A percentile compares a stretch with the other conserved stretches of the same genome.
These are phyloP conservation scores for Bergia puertoricense DNA, from an alignment of 92 coral and sea anemone genomes.

Conservation along the genomic window DNA sequence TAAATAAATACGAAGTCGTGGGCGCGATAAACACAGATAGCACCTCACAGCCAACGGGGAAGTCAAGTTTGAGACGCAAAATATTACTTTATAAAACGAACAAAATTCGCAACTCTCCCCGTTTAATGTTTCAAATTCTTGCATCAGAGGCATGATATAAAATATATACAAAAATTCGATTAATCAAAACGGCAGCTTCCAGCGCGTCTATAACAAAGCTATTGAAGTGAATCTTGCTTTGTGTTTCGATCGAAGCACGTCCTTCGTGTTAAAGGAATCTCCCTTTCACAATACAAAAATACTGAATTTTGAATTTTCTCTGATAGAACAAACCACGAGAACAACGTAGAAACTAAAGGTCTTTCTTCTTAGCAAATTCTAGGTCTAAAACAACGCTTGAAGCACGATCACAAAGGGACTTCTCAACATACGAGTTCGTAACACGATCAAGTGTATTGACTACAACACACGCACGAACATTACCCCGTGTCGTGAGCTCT, in stretches of 20 bases:
- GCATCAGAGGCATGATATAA: neutral
- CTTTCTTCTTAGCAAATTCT: slow-evolving; percentile 9
- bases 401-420: slow-evolving; percentile 34
- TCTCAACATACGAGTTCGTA: slow-evolving; percentile 29
- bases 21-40: slow-evolving; percentile 1
- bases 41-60: slow-evolving; percentile 27
- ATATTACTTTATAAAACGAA: neutral
- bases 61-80: slow-evolving; percentile 2
- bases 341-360: neutral
- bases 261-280: slow-evolving; percentile 43
- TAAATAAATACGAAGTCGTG: slow-evolving; percentile 27
- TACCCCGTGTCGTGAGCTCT: slow-evolving; percentile 18
- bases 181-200: neutral
- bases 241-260: slow-evolving; percentile 15
- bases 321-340: slow-evolving; percentile 15
- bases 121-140: neutral
- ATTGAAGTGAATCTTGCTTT: slow-evolving; percentile 33
- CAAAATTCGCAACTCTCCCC: neutral
- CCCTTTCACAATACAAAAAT: slow-evolving; percentile 11
- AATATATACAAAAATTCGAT: neutral
- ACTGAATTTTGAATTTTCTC: slow-evolving; percentile 24
- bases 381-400: slow-evolving; percentile 20
- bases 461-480: slow-evolving; percentile 28
- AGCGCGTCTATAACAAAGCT: slow-evolving; percentile 25
- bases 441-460: slow-evolving; percentile 33